Conservation (phyloP, 2,888 invertebrate genomes). For the Lithophane socia region DNA sequence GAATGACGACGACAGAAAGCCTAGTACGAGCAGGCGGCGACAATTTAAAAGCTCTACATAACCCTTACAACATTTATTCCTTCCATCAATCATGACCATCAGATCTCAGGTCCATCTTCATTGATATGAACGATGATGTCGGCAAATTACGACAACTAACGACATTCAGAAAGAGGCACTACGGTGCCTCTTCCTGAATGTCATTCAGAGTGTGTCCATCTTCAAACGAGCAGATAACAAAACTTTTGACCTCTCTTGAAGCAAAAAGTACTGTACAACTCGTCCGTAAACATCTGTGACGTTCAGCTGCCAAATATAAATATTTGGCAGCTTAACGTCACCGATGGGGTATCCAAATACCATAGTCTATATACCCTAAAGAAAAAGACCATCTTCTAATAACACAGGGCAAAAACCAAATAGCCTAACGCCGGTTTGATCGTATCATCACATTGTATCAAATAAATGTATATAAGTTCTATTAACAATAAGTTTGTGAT, state of each 20-base stretch:
- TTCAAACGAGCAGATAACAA: not conserved
- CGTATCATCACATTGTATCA: not conserved
- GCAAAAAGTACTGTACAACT: not conserved
- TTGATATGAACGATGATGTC: not conserved
- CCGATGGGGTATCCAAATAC: not conserved
- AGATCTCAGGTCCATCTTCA: not conserved
- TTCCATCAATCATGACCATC: not conserved
- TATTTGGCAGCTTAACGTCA: no score
- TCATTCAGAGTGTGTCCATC: not conserved
- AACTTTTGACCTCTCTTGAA: not conserved
- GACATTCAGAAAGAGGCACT: no score
- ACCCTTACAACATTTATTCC: not conserved
- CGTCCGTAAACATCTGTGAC: no score
- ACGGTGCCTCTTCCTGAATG: not conserved
- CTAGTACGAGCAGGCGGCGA: not conserved
- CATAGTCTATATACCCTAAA: not conserved
- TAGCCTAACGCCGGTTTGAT: not conserved
- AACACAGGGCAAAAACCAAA: not conserved
- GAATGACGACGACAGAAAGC: constrained; percentile 25
- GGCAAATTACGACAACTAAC: no score
- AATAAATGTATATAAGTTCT: not conserved
- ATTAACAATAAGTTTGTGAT: no score
- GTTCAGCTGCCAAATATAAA: no score
- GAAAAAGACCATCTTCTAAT: not conserved
- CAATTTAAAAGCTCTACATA: not conserved